Evolutionary conservation across 2,113 vertebrate genomes (phyloP).

Genomic region (Cyprinodon variegatus): DNA sequence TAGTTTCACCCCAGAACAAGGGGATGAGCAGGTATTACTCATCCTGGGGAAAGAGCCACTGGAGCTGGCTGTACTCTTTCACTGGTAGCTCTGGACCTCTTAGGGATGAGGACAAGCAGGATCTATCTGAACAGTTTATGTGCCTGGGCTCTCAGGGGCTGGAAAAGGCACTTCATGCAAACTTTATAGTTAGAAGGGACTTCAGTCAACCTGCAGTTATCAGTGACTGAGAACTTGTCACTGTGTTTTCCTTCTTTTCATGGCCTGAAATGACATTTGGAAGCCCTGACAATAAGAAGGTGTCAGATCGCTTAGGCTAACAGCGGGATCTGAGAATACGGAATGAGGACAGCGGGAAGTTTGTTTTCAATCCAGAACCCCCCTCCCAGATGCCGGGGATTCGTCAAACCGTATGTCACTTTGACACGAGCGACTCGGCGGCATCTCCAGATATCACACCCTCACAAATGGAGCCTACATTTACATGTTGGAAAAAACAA

Average conservation of each 20-base stretch:
- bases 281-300: constrained; percentile 48
- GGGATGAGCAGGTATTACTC: constrained; percentile 61
- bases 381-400: constrained; percentile 44
- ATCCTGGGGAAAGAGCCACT: constrained; percentile 51
- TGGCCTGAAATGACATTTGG: constrained; percentile 41
- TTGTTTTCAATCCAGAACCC: constrained; percentile 56
- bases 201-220: background rate
- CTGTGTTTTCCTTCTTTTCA: constrained; percentile 35
- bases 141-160: background rate
- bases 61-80: constrained; percentile 45
- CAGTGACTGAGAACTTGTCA: constrained; percentile 14
- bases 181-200: background rate
- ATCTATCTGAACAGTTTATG: constrained; percentile 9
- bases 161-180: background rate
- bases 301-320: constrained; percentile 39
- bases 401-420: constrained; percentile 50
- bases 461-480: constrained; percentile 11
- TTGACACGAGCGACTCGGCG: constrained; percentile 47
- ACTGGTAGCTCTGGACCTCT: constrained; percentile 46
- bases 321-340: constrained; percentile 40
- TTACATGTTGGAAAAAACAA: constrained; percentile 14
- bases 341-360: constrained; percentile 50
- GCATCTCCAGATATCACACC: constrained; percentile 33
- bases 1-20: constrained; percentile 70
- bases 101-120: constrained; percentile 32